A percentile compares a stretch with the other conserved stretches of the same genome.
These are phyloP conservation scores for Horisme vitalbata DNA, from an alignment of 2,888 invertebrate genomes.

Conservation along the genomic window DNA sequence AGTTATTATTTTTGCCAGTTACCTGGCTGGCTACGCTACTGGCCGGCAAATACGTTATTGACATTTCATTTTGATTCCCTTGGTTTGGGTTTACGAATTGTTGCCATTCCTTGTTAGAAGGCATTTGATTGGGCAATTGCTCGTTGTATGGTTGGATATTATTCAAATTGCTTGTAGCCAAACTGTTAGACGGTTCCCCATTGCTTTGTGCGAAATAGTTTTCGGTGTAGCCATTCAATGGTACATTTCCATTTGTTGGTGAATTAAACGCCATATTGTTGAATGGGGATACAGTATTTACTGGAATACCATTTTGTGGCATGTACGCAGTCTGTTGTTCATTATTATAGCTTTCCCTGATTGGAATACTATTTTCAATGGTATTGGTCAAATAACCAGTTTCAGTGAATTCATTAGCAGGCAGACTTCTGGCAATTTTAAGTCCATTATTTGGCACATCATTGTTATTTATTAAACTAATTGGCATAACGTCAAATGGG, in stretches of 20 bases:
- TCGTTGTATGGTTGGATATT: not conserved
- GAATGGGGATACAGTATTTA: not conserved
- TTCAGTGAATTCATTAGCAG: conserved; percentile 8
- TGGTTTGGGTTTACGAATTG: conserved; percentile 1
- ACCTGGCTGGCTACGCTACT: no score
- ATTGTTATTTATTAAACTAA: conserved; percentile 6
- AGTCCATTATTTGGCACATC: conserved; percentile 6
- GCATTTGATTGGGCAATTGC: not conserved
- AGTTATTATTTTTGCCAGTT: conserved; percentile 11
- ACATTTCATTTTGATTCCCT: not conserved
- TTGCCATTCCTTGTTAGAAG: not conserved
- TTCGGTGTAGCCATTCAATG: not conserved
- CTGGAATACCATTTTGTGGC: conserved; percentile 6
- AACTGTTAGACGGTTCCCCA: not conserved
- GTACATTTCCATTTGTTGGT: not conserved
- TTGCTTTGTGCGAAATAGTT: not conserved
- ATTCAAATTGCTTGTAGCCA: conserved; percentile 1
- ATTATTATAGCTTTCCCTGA: conserved; percentile 6
- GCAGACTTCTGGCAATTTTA: conserved; percentile 17
- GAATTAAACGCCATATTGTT: conserved; percentile 24
- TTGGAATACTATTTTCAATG: conserved; percentile 6
- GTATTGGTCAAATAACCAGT: conserved; percentile 8
- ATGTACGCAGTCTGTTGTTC: not conserved
- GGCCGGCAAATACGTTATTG: not conserved
- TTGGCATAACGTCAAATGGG: not conserved